phyloP scores from a whole-genome alignment of 2,113 vertebrate species.

The Microcebus griseorufus region DNA sequence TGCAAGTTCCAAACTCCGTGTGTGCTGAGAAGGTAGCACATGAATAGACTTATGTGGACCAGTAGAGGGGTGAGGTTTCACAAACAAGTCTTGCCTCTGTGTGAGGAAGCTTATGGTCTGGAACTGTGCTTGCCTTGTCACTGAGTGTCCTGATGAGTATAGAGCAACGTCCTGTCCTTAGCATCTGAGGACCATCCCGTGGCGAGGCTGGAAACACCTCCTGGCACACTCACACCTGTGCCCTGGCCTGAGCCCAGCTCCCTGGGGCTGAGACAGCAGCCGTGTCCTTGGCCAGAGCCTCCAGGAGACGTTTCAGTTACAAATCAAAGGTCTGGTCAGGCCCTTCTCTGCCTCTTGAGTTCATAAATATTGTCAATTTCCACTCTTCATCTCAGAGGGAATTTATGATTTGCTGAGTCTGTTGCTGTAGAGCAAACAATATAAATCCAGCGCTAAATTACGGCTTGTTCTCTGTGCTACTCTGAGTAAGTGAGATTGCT shows the following conservation, averaged over 20 bases:
- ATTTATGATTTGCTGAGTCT: slow-evolving; percentile 82
- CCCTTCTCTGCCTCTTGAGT: slow-evolving; percentile 61
- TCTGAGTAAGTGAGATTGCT: slow-evolving; percentile 80
- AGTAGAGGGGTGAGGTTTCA: background rate
- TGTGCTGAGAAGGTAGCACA: background rate
- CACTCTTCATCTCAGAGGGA: slow-evolving; percentile 66
- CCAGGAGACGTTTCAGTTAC: slow-evolving; percentile 58
- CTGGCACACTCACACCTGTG: background rate
- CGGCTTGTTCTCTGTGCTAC: slow-evolving; percentile 75
- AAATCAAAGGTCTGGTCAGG: slow-evolving; percentile 68
- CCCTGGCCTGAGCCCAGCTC: background rate
- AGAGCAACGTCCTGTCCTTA: background rate
- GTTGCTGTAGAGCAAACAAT: slow-evolving; percentile 83
- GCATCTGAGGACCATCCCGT: background rate
- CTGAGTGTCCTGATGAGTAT: fast-evolving
- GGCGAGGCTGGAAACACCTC: background rate
- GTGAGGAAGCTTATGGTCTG: background rate
- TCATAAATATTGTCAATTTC: slow-evolving; percentile 80
- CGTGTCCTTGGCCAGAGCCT: slow-evolving; percentile 63
- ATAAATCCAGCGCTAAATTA: slow-evolving; percentile 84
- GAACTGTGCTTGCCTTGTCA: background rate
- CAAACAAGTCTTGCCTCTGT: background rate
- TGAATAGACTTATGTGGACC: background rate
- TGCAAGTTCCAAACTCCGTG: background rate
- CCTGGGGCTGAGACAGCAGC: background rate